These are phyloP conservation scores for Dromaius novaehollandiae DNA, from an alignment of 2,113 vertebrate genomes.

Conservation along the genomic window DNA sequence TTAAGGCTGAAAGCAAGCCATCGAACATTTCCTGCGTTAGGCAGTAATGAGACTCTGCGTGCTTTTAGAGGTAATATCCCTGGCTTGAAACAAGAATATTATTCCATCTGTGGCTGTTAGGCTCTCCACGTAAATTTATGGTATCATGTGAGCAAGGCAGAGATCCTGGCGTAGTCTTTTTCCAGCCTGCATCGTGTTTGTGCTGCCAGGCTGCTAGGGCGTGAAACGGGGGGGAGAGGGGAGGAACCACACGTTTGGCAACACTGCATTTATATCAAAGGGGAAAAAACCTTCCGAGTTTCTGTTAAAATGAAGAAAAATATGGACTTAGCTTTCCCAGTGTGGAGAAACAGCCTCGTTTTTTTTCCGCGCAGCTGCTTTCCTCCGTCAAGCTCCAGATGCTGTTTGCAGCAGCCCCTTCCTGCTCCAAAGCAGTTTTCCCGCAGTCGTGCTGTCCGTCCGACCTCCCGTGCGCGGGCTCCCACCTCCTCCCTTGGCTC, in stretches of 20 bases:
- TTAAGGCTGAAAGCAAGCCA: not conserved
- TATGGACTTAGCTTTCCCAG: not conserved
- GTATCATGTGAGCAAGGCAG: not conserved
- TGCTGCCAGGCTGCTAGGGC: not conserved
- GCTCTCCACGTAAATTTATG: not conserved
- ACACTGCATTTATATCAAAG: rapidly evolving
- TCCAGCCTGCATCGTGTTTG: not conserved
- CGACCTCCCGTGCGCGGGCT: not conserved
- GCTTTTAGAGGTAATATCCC: not conserved
- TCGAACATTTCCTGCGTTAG: not conserved
- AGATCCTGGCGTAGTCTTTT: not conserved
- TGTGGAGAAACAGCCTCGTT: rapidly evolving
- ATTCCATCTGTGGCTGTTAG: rapidly evolving
- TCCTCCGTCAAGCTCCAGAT: not conserved
- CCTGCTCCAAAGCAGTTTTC: not conserved
- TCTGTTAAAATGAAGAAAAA: not conserved
- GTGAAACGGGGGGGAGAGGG: not conserved
- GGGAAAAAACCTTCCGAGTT: not conserved
- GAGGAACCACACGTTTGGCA: not conserved
- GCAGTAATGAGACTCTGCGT: not conserved
- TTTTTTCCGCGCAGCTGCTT: not conserved
- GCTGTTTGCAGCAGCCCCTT: not conserved
- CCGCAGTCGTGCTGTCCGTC: not conserved
- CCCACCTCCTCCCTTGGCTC: not conserved
- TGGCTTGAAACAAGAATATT: not conserved